Percentiles rank a stretch among this genome's conserved stretches.
phyloP scores from a whole-genome alignment of 2,797 vertebrate species.

The Sebastiscus albofasciatus region DNA sequence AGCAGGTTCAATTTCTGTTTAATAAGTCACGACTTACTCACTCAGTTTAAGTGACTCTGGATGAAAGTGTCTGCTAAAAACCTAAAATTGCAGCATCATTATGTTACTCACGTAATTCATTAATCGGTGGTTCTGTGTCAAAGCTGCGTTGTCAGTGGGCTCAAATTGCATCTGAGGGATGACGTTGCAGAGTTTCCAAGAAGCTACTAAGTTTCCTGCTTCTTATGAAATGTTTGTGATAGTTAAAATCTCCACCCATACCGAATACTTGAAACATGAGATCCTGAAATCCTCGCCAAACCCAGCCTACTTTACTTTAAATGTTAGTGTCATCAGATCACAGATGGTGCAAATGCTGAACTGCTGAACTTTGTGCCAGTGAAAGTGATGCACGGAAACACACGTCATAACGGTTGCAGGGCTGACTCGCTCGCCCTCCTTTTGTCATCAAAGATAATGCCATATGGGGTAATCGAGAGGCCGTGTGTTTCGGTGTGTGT shows the following conservation, averaged over 20 bases:
- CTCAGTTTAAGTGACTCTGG: not conserved
- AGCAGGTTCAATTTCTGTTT: not conserved
- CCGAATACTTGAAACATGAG: not conserved
- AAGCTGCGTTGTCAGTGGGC: not conserved
- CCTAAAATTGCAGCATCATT: not conserved
- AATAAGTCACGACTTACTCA: slow-evolving; percentile 26
- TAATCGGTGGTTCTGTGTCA: not conserved
- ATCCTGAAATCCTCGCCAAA: not conserved
- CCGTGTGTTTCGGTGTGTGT: not conserved
- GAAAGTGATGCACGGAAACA: slow-evolving; percentile 41
- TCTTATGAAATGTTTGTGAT: slow-evolving; percentile 28
- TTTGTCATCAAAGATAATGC: slow-evolving; percentile 50
- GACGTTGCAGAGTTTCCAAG: slow-evolving; percentile 54
- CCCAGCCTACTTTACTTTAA: not conserved
- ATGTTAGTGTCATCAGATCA: not conserved
- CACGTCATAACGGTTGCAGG: slow-evolving; percentile 38
- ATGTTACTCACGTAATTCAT: slow-evolving; percentile 11
- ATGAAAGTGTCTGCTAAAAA: slow-evolving; percentile 21
- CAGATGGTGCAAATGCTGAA: slow-evolving; percentile 19
- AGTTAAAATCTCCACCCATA: not conserved
- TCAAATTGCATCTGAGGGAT: not conserved
- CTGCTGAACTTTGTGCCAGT: slow-evolving; percentile 15
- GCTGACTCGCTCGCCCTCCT: slow-evolving; percentile 14
- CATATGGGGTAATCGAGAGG: slow-evolving; percentile 45
- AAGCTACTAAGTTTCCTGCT: slow-evolving; percentile 52